Conservation (phyloP, 2,888 invertebrate species). For the Macrosiphum euphorbiae region DNA sequence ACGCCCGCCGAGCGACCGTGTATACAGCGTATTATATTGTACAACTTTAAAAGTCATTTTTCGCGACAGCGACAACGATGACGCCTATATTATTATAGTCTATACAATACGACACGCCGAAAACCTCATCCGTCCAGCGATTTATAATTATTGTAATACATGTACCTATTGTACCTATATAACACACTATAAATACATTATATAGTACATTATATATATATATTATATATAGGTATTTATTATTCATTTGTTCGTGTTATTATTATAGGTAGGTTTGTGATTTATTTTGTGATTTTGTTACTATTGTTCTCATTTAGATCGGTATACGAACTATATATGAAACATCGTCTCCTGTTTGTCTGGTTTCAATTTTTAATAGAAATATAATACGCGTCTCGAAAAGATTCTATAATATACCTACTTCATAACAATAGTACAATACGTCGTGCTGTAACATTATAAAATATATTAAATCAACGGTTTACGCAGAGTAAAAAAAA, state of each 20-base stretch:
- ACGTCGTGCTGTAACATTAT: neutral
- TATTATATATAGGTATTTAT: too few relatives aligned
- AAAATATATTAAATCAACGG: neutral
- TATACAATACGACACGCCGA: neutral
- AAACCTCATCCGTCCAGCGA: neutral
- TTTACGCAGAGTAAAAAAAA: neutral
- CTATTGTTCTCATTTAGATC: neutral
- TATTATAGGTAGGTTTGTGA: neutral
- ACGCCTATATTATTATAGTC: too few relatives aligned
- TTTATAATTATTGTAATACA: neutral
- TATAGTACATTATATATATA: too few relatives aligned
- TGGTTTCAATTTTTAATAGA: neutral
- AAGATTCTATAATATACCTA: neutral
- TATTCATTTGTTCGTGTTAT: neutral
- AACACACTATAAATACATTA: too few relatives aligned
- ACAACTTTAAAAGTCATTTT: conserved; percentile 62
- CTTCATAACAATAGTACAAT: too few relatives aligned
- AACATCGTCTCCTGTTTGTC: neutral
- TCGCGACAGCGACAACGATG: neutral
- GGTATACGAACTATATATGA: neutral
- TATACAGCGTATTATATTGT: neutral
- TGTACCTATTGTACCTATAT: too few relatives aligned
- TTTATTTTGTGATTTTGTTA: neutral
- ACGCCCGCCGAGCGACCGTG: neutral
- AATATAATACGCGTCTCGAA: neutral